Base-by-base conservation (phyloP, 2,797 vertebrate species). In the Chaunax sp. region DNA sequence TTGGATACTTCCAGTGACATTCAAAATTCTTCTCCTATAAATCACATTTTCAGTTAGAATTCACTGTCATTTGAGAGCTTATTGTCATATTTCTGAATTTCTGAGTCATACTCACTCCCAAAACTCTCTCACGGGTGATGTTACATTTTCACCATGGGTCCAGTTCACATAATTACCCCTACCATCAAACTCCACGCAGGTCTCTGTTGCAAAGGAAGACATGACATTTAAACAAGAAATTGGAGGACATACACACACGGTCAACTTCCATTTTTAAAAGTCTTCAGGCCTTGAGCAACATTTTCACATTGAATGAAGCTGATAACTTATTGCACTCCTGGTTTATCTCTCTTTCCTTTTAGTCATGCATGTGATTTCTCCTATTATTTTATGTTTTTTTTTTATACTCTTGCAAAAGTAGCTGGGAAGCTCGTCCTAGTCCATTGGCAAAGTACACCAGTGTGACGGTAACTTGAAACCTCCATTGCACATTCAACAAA, bases 21-120 rank as follows among this genome's bases (percentile, higher is more conserved):
- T 96, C 46, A 99, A 77, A 63, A 99, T 94, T 86, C 96, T 88
- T 82, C 95, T 96, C 94, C 98, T 99, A 82, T 1, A 63, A 83
- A 70, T 78, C 4, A 85, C 11, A 71, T 33, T 37, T 41, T 22
- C 1, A 45, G 16, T 49, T 26, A 44, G 6, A 35, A 38, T 52
- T 14, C 4, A 22, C 13, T 5, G 12, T 40, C 10, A 7, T 56
- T 57, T 51, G 7, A 25, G n/a, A 64, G 1, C 1, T 45, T 40
- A 43, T 56, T 9, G 5, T 25, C 19, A 19, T n/a, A 28, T 38
- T 26, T 41, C 22, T 28, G 1, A 35, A 4, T 6, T 4, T 41
- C 46, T 50, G 2, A 0, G 62, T 69, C 44, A 23, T 79, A 95
- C 95, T 93, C 58, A 95, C 95, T 95, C 95, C 95, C 95, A 95